Base-by-base conservation (phyloP, 1,140 invertebrate species). In the Hyles vespertilio region DNA sequence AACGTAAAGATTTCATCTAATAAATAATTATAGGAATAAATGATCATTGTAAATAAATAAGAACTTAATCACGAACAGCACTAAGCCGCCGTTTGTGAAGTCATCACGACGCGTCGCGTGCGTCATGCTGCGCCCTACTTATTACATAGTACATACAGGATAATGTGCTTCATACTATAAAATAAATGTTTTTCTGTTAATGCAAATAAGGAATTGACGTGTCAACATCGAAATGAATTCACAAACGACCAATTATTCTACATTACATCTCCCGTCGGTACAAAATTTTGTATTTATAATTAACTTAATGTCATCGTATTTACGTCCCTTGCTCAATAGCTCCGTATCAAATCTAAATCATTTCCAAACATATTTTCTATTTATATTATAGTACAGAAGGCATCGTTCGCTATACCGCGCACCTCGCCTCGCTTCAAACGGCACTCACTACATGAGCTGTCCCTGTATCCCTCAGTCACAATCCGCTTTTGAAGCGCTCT, bases 271-370 rank as follows among this genome's bases (percentile, higher is more conserved):
- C n/a, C n/a, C n/a, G 11, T 5, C 47, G 22, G 22, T 48, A 22
- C n/a, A 48, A 48, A 48, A 11, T 22, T 5, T 48, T 48, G 22
- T 12, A 48, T 11, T 10, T 48, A 22, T 48, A 53, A 11, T 32
- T 40, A 11, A 32, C 11, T 36, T 12, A 53, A 36, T 40, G 36
- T 40, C 36, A 40, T 40, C 36, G 36, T 5, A 5, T 5, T 40
- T 40, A 40, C 36, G 36, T 40, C 36, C 36, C 36, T 40, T 5
- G 36, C 51, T 53, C 33, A 34, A 53, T 50, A 53, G 33, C 12
- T 52, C 11, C 12, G 62, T 74, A 67, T 71, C 66, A 71, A 74
- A 69, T 65, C 66, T 71, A 70, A 60, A 63, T 34, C 55, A 56
- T 47, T 57, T 61, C 59, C 51, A 56, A 67, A 59, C 50, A 58